Base-by-base conservation (phyloP, 1,140 invertebrate species). In the Megalopta genalis region DNA sequence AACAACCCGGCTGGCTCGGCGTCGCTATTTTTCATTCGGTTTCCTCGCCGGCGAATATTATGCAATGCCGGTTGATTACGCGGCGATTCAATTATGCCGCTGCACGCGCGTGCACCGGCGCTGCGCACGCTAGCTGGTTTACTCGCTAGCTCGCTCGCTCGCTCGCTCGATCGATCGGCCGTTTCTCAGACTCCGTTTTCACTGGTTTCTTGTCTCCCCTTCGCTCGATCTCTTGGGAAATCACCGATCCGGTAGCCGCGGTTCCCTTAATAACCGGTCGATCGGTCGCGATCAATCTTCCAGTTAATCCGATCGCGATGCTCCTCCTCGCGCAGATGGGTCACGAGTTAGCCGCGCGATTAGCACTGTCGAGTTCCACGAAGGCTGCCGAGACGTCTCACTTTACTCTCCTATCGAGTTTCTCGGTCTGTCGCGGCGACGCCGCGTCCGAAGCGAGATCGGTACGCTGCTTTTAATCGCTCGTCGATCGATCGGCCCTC, bases 51-150 rank as follows among this genome's bases (percentile, higher is more conserved):
- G 14, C 16, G 46, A 77, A 65, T 32, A 71, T 86, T 85, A 76
- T 59, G 62, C 76, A 86, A 86, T n/a, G 21, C 21, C 49, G 8
- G 32, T n/a, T 37, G 80, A 85, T 84, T 81, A 62, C 60, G 65
- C 77, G 39, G 54, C 71, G 27, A 49, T 46, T 46, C 64, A 39
- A 73, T 84, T 81, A 81, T 81, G 37, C 65, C 14, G 60, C 25
- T 73, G 42, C 25, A 42, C 80, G 65, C 69, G 52, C 42, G 52
- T 52, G 57, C 59, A 60, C 64, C 64, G 52, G 23, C 37, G 69
- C 42, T 27, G 42, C 6, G 25, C 32, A 0, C 21, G 63, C 21
- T 57, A n/a, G 25, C 64, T 8, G 32, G 21, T 9, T n/a, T 12
- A n/a, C n/a, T n/a, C n/a, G n/a, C n/a, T n/a, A 72, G 32, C 32